Percentiles rank a stretch among this genome's conserved stretches.
Evolutionary conservation across 53 echinoderm and acorn worm species (phyloP).

Genomic region (Hippasteria phrygiana): DNA sequence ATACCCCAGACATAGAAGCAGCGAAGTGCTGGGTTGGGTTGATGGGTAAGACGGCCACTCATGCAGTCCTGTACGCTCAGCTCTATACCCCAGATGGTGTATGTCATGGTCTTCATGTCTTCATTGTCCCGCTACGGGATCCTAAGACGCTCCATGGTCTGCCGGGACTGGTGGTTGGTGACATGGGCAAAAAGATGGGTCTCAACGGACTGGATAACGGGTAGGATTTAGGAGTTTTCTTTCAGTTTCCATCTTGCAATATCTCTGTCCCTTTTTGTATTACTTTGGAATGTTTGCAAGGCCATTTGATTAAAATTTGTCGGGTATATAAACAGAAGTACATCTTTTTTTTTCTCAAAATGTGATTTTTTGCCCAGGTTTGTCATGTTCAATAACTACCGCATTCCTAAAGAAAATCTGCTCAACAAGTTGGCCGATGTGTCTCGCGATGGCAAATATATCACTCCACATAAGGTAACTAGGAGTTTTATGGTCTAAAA

Average conservation of each 20-base stretch:
- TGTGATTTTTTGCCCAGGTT: conserved; percentile 72
- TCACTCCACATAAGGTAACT: conserved; percentile 90
- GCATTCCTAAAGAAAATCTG: conserved; percentile 79
- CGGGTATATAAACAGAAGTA: too few species aligned
- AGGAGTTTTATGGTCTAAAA: background rate
- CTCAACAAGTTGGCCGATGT: conserved; percentile 80
- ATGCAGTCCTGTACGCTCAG: conserved; percentile 87
- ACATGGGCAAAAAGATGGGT: conserved; percentile 95
- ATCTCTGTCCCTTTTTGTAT: too few species aligned
- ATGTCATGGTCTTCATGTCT: conserved; percentile 85
- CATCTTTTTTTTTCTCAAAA: too few species aligned
- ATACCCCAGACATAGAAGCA: conserved; percentile 91
- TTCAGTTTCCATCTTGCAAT: too few species aligned
- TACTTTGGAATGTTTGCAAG: too few species aligned
- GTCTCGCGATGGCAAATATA: conserved; percentile 75
- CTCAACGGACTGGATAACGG: conserved; percentile 98
- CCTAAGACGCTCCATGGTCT: conserved; percentile 70
- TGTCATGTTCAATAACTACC: conserved; percentile 80
- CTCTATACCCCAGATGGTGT: conserved; percentile 87
- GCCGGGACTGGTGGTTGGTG: conserved; percentile 89
- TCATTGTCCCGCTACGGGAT: conserved; percentile 87
- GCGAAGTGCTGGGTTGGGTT: conserved; percentile 88
- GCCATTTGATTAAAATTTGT: too few species aligned
- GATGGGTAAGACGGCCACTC: conserved; percentile 91
- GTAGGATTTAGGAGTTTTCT: conserved; percentile 60